A percentile compares a stretch with the other conserved stretches of the same genome.
Conservation (phyloP, 1,140 invertebrate genomes). For the Globodera ellingtonae region DNA sequence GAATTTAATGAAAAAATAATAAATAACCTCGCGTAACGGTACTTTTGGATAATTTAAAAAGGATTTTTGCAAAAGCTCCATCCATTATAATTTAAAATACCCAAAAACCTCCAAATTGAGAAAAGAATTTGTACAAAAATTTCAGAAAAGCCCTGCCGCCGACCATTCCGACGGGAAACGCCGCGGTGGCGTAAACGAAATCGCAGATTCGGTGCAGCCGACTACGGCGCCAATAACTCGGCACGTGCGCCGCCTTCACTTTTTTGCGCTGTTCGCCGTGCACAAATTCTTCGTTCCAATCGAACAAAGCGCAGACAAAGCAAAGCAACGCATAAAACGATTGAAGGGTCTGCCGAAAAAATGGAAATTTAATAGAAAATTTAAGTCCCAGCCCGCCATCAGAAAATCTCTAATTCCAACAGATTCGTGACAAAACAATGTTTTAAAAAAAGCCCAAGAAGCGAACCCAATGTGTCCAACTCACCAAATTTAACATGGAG, state of each 20-base stretch:
- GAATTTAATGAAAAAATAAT: too few relatives aligned
- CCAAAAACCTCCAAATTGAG: too few relatives aligned
- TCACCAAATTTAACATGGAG: conserved; percentile 60
- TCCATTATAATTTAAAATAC: too few relatives aligned
- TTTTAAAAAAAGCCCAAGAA: neutral
- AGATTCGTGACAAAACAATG: too few relatives aligned
- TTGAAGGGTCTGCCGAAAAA: conserved; percentile 74
- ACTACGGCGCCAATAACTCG: conserved; percentile 55
- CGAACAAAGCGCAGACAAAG: conserved; percentile 55
- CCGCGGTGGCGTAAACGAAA: conserved; percentile 55
- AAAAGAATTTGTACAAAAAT: too few relatives aligned
- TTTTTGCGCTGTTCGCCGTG: conserved; percentile 37
- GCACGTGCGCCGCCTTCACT: conserved; percentile 36
- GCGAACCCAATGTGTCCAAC: conserved; percentile 13
- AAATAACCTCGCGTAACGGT: too few relatives aligned
- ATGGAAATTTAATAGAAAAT: neutral
- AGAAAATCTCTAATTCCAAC: too few relatives aligned
- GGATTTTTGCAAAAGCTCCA: too few relatives aligned
- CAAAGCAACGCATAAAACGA: conserved; percentile 52
- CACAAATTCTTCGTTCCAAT: conserved; percentile 50
- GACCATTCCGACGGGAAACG: conserved; percentile 56
- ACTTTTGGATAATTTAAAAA: too few relatives aligned
- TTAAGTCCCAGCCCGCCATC: too few relatives aligned
- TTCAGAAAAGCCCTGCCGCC: conserved; percentile 3
- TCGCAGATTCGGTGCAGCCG: conserved; percentile 54